Evolutionary conservation across 2,888 invertebrate genomes (phyloP), one percentile per base, ranked within the genome.

Genomic region (Thelaira solivaga): DNA sequence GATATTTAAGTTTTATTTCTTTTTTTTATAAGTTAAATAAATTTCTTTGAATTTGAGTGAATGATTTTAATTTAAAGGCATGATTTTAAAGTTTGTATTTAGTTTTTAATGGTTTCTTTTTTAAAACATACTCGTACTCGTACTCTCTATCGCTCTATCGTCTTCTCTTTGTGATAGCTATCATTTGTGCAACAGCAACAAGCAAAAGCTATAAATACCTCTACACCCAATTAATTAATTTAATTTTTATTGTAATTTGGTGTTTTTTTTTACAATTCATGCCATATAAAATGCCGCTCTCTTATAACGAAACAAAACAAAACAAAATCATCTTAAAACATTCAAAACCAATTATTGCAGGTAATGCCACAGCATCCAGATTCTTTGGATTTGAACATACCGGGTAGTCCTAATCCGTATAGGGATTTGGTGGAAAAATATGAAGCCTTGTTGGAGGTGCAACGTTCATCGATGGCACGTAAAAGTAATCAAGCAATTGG

Each of bases 351-450:
- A n/a, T n/a, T n/a, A n/a, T 75, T 75, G 11, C 84, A 86, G 84
- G 83, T 84, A 79, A 74, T 81, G 68, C 68, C 82, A 71, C 83
- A 82, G 67, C 82, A 82, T 57, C 83, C 83, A 18, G 85, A 85
- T 41, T 82, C 84, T 22, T 77, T 87, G 78, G 86, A 87, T 49
- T 57, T 85, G 29, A 84, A 81, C 64, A 90, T 90, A 76, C 91
- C 84, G 18, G 83, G 81, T 62, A 88, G 85, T 76, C 84, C 86
- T 11, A 94, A 94, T 87, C 93, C 94, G 0, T 96, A 95, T 89
- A 91, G 94, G 85, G 94, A 93, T 69, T 90, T 96, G 82, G 95
- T 95, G 61, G 94, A 95, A 87, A 96, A 96, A 87, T 96, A 95
- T 87, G 95, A 96, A 88, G 95, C 95, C 26, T 90, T 96, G 62